phyloP scores from a whole-genome alignment of 2,797 vertebrate species.

The Neosilurus hyrtlii region DNA sequence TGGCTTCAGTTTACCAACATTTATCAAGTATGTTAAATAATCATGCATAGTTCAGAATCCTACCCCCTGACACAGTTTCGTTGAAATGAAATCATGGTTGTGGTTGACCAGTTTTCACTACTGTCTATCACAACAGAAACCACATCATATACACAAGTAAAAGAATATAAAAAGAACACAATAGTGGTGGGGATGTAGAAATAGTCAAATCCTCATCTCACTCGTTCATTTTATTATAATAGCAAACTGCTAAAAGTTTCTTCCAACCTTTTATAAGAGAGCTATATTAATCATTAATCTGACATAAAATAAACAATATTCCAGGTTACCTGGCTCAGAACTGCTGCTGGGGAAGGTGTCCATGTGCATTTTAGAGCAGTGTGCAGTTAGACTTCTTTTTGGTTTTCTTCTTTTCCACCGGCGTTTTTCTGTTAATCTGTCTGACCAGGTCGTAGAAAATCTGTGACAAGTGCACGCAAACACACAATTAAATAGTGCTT shows the following conservation, averaged over 20 bases:
- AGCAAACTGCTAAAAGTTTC: not conserved
- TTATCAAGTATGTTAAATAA: not conserved
- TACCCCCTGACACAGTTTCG: not conserved
- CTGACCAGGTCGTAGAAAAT: conserved; percentile 99
- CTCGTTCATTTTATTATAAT: not conserved
- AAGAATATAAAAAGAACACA: not conserved
- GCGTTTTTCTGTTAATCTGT: conserved; percentile 99
- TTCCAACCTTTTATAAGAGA: no score
- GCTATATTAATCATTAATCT: not conserved
- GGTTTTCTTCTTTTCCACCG: conserved; percentile 98
- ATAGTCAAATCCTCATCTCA: no score
- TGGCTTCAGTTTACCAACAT: not conserved
- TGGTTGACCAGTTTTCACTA: not conserved
- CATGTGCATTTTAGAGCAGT: conserved; percentile 83
- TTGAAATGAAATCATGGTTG: not conserved
- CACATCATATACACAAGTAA: not conserved
- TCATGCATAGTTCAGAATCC: not conserved
- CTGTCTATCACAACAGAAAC: not conserved
- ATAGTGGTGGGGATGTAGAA: not conserved
- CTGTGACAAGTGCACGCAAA: conserved; percentile 62
- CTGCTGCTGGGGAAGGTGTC: conserved; percentile 74
- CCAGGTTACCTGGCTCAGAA: conserved; percentile 89
- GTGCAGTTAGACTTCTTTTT: conserved; percentile 96
- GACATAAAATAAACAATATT: not conserved
- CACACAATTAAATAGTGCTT: not conserved